Conservation (phyloP, 1,140 invertebrate genomes). For the Hermatobates lingyangjiaoensis region DNA sequence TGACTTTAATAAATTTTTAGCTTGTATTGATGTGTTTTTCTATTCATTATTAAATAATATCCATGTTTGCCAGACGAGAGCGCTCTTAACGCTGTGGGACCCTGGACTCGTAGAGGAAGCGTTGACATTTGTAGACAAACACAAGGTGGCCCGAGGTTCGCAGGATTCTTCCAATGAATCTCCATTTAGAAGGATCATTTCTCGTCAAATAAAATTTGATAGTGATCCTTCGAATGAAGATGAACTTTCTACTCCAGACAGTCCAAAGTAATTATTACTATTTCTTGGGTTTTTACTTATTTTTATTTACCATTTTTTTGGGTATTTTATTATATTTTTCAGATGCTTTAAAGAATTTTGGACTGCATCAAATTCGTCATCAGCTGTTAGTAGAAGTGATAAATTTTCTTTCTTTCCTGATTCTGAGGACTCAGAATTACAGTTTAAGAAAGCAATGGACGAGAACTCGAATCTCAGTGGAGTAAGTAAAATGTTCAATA, state of each 20-base stretch:
- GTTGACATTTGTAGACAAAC: constrained; percentile 57
- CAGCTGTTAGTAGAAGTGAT: too few species aligned
- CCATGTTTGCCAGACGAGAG: constrained; percentile 39
- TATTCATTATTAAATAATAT: too few species aligned
- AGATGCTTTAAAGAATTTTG: too few species aligned
- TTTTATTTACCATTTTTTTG: too few species aligned
- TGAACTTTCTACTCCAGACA: constrained; percentile 47
- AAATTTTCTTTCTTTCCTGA: too few species aligned
- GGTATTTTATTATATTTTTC: too few species aligned
- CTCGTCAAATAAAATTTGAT: constrained; percentile 50
- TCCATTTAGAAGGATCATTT: constrained; percentile 53
- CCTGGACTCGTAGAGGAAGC: constrained; percentile 67
- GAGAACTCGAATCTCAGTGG: constrained; percentile 14
- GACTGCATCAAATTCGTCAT: too few species aligned
- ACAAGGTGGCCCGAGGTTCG: constrained; percentile 24
- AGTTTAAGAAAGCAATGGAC: constrained; percentile 12
- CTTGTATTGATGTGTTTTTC: too few species aligned
- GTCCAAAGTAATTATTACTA: too few species aligned
- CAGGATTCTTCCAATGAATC: constrained; percentile 27
- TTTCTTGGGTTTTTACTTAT: too few species aligned
- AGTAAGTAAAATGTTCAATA: neutral
- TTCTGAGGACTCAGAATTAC: too few species aligned
- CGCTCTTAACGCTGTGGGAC: constrained; percentile 63
- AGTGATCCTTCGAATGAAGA: constrained; percentile 41
- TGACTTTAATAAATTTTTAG: too few species aligned